A percentile compares a stretch with the other conserved stretches of the same genome.
Conservation (phyloP, 2,113 vertebrate species). For the Odobenus rosmarus region DNA sequence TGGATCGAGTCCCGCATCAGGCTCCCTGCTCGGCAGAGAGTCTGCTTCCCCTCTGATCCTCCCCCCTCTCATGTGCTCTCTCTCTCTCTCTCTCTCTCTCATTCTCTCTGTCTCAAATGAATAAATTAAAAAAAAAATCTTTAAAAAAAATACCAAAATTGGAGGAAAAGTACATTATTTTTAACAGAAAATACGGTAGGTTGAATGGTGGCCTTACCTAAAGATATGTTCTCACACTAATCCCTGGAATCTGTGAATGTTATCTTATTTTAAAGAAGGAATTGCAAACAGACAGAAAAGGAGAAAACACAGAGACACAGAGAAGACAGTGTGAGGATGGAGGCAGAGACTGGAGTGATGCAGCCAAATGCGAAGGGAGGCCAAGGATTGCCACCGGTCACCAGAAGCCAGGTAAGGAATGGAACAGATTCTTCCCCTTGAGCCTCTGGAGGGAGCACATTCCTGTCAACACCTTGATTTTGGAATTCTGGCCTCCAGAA, state of each 20-base stretch:
- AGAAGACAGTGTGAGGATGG: not conserved
- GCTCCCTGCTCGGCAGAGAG: too few species aligned
- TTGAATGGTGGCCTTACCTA: not conserved
- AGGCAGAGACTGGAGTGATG: not conserved
- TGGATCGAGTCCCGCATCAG: too few species aligned
- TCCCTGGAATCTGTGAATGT: not conserved
- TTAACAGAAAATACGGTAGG: not conserved
- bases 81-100: too few species aligned
- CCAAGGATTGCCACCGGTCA: too few species aligned
- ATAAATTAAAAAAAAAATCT: too few species aligned
- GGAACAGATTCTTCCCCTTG: rapidly evolving
- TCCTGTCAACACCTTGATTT: not conserved
- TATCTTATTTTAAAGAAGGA: not conserved
- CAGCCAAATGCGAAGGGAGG: not conserved
- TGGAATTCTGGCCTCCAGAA: not conserved
- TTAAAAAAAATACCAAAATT: not conserved
- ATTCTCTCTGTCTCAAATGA: too few species aligned
- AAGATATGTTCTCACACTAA: not conserved
- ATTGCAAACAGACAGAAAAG: not conserved
- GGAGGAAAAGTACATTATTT: not conserved
- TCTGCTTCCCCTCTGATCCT: too few species aligned
- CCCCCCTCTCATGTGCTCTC: too few species aligned
- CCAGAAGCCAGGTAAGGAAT: rapidly evolving
- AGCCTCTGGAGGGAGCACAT: too few species aligned
- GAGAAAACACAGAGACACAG: not conserved